Base-by-base conservation (phyloP, 2,888 invertebrate species). In the Balanococcus diminutus region DNA sequence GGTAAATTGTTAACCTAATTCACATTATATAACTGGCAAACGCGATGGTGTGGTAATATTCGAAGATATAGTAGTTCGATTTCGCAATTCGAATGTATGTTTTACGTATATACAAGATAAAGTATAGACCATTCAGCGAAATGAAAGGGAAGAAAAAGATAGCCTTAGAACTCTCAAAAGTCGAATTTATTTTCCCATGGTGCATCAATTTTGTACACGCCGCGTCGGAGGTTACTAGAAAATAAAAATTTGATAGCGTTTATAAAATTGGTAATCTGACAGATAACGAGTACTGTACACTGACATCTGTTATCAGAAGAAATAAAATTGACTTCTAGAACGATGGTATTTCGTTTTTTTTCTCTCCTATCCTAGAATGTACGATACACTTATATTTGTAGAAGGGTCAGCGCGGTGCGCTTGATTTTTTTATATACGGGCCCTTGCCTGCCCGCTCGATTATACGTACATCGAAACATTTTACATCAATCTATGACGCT, bases 191-290 rank as follows among this genome's bases (percentile, higher is more conserved):
- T 84, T 61, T 67, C 31, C 51, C 51, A 28, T 36, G 61, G 36
- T 75, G 75, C 75, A 75, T 75, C 75, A 75, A 75, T 75, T 75
- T 36, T 22, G 56, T 56, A 19, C 36, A n/a, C 75, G n/a, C 19
- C n/a, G 75, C 36, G 75, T 36, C 19, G 36, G 75, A 75, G 75
- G 75, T 75, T 75, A 75, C 75, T 36, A 19, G 32, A 36, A 75
- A 75, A 75, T 75, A 75, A 75, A 75, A 75, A 75, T 75, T 75
- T 75, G 75, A 75, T 75, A 75, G 75, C 75, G 14, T 75, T 75
- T 75, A 75, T 75, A 75, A 75, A 75, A 75, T 75, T 75, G 75
- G 36, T 75, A 75, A 75, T 75, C 75, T 75, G 75, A 75, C 75
- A 75, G 75, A 75, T 75, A 75, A 75, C 75, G 75, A 36, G 75